These are phyloP conservation scores for Mesorhabditis belari DNA, from an alignment of 2,888 invertebrate species.

Conservation along the genomic window DNA sequence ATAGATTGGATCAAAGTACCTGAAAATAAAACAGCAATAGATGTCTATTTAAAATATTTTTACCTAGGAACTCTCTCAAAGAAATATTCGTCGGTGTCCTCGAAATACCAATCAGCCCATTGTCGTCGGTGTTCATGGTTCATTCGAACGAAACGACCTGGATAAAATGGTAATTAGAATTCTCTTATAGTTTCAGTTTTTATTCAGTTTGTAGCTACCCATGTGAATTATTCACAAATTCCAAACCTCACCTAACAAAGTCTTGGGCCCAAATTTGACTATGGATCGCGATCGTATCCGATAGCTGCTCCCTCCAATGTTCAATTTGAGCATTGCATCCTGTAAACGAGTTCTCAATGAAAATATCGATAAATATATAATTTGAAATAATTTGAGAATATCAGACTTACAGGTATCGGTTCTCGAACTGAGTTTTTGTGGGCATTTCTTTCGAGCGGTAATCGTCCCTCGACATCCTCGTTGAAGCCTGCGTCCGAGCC, in stretches of 20 bases:
- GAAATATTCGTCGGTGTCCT: constrained; percentile 49
- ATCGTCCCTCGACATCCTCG: constrained; percentile 37
- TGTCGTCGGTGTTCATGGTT: constrained; percentile 48
- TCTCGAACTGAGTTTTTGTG: constrained; percentile 29
- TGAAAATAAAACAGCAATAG: constrained; percentile 15
- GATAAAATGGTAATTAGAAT: neutral
- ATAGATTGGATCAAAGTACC: constrained; percentile 52
- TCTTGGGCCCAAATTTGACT: constrained; percentile 46
- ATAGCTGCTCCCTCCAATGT: constrained; percentile 49
- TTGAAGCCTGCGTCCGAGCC: constrained; percentile 12
- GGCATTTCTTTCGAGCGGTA: constrained; percentile 28
- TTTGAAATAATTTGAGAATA: neutral
- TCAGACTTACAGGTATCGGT: constrained; percentile 5
- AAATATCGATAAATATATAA: neutral
- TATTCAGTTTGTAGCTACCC: neutral
- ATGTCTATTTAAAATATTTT: neutral
- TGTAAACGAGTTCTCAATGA: constrained; percentile 5
- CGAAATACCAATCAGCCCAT: constrained; percentile 51
- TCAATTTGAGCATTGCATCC: constrained; percentile 47
- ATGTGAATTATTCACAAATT: too few relatives aligned
- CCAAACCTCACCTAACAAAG: constrained; percentile 28
- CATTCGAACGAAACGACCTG: constrained; percentile 43
- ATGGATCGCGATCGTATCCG: constrained; percentile 46
- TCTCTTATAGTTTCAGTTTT: too few relatives aligned
- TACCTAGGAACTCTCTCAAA: constrained; percentile 49